These are phyloP conservation scores for Python bivittatus DNA, from an alignment of 2,113 vertebrate genomes.

Conservation along the genomic window DNA sequence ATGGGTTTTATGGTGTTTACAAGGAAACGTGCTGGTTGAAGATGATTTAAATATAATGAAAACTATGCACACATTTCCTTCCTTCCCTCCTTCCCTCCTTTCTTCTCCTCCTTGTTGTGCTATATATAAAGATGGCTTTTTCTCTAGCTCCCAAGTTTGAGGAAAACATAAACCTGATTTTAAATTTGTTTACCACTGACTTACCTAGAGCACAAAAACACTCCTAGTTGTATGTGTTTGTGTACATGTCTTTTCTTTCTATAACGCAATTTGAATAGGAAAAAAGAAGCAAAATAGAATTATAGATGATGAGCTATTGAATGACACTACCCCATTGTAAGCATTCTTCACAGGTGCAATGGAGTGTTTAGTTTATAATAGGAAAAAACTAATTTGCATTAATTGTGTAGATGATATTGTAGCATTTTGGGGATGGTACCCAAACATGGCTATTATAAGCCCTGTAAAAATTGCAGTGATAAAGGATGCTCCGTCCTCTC, in stretches of 20 bases:
- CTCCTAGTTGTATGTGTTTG: neutral
- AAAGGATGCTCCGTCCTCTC: conserved; percentile 66
- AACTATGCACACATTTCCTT: neutral
- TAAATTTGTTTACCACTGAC: neutral
- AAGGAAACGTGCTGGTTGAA: neutral
- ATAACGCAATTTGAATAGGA: neutral
- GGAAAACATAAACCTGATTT: conserved; percentile 13
- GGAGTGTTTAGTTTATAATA: conserved; percentile 6
- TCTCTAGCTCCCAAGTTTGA: neutral
- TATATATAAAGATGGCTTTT: neutral
- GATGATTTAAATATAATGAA: neutral
- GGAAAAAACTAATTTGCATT: conserved; percentile 60
- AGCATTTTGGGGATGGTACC: conserved; percentile 66
- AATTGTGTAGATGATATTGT: conserved; percentile 57
- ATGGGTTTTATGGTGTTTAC: neutral
- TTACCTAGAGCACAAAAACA: neutral
- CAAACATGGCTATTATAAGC: conserved; percentile 68
- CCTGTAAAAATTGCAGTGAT: conserved; percentile 66
- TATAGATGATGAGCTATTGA: neutral
- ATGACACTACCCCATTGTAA: neutral
- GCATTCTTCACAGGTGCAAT: neutral
- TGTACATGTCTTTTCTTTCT: neutral
- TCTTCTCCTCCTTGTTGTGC: neutral
- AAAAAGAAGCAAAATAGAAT: neutral
- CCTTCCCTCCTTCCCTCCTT: neutral